These are phyloP conservation scores for Otocyon megalotis DNA, from an alignment of 2,113 vertebrate species.

Conservation along the genomic window DNA sequence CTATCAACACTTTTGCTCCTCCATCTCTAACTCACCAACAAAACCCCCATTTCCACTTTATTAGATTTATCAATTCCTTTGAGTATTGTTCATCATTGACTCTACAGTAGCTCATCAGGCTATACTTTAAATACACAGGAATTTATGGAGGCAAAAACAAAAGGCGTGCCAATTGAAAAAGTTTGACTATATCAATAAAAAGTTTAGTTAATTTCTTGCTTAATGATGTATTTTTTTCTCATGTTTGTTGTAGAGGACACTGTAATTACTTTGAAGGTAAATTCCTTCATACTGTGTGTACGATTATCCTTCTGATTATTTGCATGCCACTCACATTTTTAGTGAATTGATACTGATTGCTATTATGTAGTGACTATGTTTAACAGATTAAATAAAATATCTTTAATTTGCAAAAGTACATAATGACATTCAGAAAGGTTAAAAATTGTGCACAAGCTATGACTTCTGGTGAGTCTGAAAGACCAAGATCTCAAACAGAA, in stretches of 20 bases:
- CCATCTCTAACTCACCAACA: background rate
- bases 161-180: background rate
- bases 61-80: background rate
- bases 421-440: background rate
- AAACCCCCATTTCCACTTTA: background rate
- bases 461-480: background rate
- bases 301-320: background rate
- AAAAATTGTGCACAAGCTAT: background rate
- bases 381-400: background rate
- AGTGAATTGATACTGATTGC: background rate
- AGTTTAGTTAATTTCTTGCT: background rate
- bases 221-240: background rate
- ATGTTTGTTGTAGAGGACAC: background rate
- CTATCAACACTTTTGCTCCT: background rate
- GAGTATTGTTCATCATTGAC: background rate
- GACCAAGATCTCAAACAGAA: background rate
- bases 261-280: conserved; percentile 22
- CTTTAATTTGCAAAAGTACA: background rate
- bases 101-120: fast-evolving
- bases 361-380: background rate
- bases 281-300: background rate
- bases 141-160: background rate
- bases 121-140: background rate
- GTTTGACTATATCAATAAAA: background rate
- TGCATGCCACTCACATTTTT: background rate